A percentile compares a stretch with the other conserved stretches of the same genome.
Conservation (phyloP, 2,113 vertebrate genomes). For the Oncorhynchus mykiss region DNA sequence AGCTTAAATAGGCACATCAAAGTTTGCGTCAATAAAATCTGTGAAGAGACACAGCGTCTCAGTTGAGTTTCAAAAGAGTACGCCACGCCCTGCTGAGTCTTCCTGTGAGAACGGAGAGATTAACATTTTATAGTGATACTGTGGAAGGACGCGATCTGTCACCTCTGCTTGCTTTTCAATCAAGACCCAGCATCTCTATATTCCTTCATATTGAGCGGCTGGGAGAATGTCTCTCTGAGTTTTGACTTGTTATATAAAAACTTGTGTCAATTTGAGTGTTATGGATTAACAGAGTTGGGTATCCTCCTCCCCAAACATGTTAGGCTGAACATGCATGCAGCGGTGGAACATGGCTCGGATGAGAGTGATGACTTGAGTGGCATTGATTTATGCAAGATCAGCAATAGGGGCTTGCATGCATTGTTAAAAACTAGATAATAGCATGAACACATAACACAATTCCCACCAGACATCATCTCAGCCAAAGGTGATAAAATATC, state of each 20-base stretch:
- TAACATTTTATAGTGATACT: constrained; percentile 67
- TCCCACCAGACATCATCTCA: too few relatives aligned
- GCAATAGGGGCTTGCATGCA: too few relatives aligned
- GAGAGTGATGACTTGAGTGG: too few relatives aligned
- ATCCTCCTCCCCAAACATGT: too few relatives aligned
- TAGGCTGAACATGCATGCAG: too few relatives aligned
- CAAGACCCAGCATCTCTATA: not conserved
- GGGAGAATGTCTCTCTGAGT: constrained; percentile 9
- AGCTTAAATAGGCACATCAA: constrained; percentile 49
- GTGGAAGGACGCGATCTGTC: constrained; percentile 52
- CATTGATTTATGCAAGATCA: too few relatives aligned
- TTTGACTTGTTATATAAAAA: constrained; percentile 48
- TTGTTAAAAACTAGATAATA: too few relatives aligned
- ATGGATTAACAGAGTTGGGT: too few relatives aligned
- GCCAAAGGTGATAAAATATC: too few relatives aligned
- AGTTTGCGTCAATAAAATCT: constrained; percentile 45
- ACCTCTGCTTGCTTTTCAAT: constrained; percentile 35
- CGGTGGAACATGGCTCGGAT: too few relatives aligned
- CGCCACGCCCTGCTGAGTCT: constrained; percentile 59
- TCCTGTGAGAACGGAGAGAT: constrained; percentile 59
- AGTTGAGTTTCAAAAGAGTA: constrained; percentile 66
- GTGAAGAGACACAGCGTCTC: constrained; percentile 43
- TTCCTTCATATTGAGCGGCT: constrained; percentile 9
- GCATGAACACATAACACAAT: too few relatives aligned
- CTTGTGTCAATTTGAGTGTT: not conserved